Evolutionary conservation across 2,888 invertebrate genomes (phyloP).

Genomic region (Amphipoea oculea): DNA sequence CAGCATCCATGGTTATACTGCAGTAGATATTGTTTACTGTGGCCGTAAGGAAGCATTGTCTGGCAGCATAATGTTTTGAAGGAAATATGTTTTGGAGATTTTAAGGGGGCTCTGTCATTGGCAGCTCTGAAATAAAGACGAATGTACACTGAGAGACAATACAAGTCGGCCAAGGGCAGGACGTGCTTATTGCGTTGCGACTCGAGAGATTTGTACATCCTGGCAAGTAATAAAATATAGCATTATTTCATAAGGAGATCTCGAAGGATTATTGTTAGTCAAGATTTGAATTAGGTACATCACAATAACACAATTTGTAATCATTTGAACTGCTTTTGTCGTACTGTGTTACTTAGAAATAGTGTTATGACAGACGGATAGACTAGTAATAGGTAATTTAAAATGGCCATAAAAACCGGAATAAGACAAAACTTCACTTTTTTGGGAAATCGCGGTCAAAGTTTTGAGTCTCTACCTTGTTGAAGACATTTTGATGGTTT

Average conservation of each 20-base stretch:
- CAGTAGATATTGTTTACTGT: conserved; percentile 27
- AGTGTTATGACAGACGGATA: not conserved
- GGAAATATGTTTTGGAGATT: conserved; percentile 18
- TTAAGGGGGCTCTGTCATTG: conserved; percentile 25
- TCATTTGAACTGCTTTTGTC: not conserved
- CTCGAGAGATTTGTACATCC: not conserved
- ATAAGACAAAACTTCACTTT: no score
- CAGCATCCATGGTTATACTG: conserved; percentile 7
- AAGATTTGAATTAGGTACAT: not conserved
- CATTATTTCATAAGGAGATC: not conserved
- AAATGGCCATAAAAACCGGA: not conserved
- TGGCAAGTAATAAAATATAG: not conserved
- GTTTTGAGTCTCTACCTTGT: no score
- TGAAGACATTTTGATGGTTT: no score
- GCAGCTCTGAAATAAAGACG: conserved; percentile 5
- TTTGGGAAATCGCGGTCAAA: no score
- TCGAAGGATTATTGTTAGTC: not conserved
- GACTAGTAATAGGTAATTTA: not conserved
- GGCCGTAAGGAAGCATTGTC: conserved; percentile 14
- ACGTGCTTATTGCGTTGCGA: not conserved
- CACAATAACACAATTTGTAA: not conserved
- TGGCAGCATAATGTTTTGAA: conserved; percentile 1
- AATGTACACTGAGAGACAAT: not conserved
- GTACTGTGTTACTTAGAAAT: not conserved
- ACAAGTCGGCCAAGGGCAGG: not conserved